Evolutionary conservation across 1,140 invertebrate genomes (phyloP), one percentile per base, ranked within the genome.

Genomic region (Dinothrombium tinctorium): DNA sequence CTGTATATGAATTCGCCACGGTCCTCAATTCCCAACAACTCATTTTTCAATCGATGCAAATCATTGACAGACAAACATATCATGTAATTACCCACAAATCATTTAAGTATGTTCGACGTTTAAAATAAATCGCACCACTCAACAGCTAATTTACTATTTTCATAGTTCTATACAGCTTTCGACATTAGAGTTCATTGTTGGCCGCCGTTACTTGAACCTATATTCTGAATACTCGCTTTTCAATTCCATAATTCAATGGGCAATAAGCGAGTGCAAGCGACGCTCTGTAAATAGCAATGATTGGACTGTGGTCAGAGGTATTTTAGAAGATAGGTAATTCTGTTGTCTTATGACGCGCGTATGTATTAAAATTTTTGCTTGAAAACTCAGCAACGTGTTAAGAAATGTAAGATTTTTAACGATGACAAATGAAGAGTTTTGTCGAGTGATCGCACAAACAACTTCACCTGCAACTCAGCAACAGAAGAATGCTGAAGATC

Each of bases 1-100:
- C 49, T 19, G 52, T 53, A 8, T 53, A 50, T 31, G 52, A 54
- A 28, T 54, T 54, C 26, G 50, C 51, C 9, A 37, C 29, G 17
- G 45, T 49, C 1, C 32, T 54, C n/a, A 53, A 53, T 42, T 50
- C 52, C 5, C 49, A 52, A 19, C 47, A 51, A 33, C 38, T 54
- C 2, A 48, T 53, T 8, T 54, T 46, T 36, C 52, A 53, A 43
- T 46, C 52, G 24, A 49, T 54, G 9, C 51, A 53, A 32, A 49
- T 52, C 23, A 53, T 54, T 29, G 52, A 54, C 38, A 39, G 52
- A 25, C 52, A 54, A 37, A 54, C 52, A 5, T 50, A 52, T 33
- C 50, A 53, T 14, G 52, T 54, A 7, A 47, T 54, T 6, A 53
- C 48, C 8, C 40, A 45, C 26, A 45, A 49, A 33, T 46, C 46